These are phyloP conservation scores for Cremastinae sp. DNA, from an alignment of 2,888 invertebrate genomes.

Conservation along the genomic window DNA sequence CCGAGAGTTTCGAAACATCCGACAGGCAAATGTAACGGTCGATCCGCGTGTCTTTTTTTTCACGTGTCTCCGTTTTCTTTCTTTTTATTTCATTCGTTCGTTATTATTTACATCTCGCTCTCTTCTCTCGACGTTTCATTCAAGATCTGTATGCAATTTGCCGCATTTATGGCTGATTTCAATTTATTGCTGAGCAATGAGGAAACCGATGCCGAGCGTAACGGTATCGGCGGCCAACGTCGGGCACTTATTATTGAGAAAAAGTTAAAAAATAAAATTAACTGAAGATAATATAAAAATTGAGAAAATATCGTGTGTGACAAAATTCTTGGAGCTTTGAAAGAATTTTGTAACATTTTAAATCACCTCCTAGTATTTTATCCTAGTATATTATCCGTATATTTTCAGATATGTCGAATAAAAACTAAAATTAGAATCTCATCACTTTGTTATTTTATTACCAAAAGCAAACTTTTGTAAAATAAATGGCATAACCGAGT, in stretches of 20 bases:
- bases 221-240: constrained; percentile 25
- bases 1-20: constrained; percentile 5
- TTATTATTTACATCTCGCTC: background rate
- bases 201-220: constrained; percentile 30
- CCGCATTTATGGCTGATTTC: constrained; percentile 29
- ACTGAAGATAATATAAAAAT: background rate
- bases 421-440: constrained; percentile 6
- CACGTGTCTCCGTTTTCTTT: background rate
- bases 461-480: too few species aligned
- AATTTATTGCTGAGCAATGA: constrained; percentile 47
- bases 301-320: constrained; percentile 5
- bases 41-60: background rate
- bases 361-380: too few species aligned
- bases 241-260: constrained; percentile 13
- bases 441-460: too few species aligned
- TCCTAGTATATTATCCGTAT: too few species aligned
- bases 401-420: constrained; percentile 6
- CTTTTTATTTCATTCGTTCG: constrained; percentile 6
- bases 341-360: too few species aligned
- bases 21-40: constrained; percentile 19
- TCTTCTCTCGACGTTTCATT: background rate
- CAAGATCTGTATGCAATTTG: constrained; percentile 21
- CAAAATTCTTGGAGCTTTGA: background rate
- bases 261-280: background rate
- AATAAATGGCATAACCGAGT: background rate